These are phyloP conservation scores for Geophilus truncorum DNA, from an alignment of 2,888 invertebrate genomes.

Conservation along the genomic window DNA sequence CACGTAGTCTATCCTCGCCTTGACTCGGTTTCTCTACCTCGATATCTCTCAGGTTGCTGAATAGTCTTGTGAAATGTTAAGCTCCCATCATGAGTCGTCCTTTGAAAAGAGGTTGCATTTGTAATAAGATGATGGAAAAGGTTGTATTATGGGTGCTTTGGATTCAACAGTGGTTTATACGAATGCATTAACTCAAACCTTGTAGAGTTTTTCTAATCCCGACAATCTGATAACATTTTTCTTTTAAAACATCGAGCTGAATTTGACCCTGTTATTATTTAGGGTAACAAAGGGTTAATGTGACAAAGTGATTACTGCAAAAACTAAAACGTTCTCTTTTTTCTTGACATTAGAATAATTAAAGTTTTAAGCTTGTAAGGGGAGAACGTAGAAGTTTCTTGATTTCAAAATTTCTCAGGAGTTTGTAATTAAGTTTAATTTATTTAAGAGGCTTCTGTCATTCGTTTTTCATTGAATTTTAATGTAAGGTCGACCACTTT, in stretches of 20 bases:
- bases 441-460: no score
- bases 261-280: neutral
- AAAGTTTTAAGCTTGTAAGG: no score
- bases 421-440: no score
- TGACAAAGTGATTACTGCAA: neutral
- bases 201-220: neutral
- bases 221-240: neutral
- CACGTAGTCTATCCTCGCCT: neutral
- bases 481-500: no score
- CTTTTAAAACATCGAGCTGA: neutral
- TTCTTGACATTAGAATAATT: neutral
- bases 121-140: neutral
- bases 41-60: neutral
- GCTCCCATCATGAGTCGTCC: neutral
- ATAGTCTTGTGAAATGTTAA: neutral
- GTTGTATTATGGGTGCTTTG: neutral
- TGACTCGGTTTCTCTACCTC: neutral
- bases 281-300: neutral
- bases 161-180: no score
- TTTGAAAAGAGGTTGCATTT: neutral
- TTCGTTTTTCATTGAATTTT: no score
- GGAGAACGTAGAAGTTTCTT: no score
- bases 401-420: no score
- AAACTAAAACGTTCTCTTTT: neutral
- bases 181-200: no score